phyloP scores from a whole-genome alignment of 1,140 invertebrate genomes.

The Camponotus pennsylvanicus region DNA sequence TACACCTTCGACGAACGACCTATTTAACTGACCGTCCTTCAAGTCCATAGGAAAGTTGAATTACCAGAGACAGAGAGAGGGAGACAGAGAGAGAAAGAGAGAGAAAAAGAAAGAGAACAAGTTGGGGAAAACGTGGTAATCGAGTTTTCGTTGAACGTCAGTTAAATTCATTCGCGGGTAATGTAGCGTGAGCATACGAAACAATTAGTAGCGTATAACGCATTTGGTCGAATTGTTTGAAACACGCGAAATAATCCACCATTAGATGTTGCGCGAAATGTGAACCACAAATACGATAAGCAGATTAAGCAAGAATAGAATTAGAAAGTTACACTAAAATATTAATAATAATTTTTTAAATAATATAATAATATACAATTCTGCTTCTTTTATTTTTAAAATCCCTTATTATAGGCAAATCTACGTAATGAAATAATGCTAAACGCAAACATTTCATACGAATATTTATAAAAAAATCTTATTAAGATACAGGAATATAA shows the following conservation, averaged over 20 bases:
- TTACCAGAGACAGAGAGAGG: constrained; percentile 18
- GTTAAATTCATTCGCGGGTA: constrained; percentile 33
- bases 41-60: constrained; percentile 73
- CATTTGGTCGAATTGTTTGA: constrained; percentile 52
- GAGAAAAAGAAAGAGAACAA: constrained; percentile 53
- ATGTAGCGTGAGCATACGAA: constrained; percentile 22
- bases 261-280: constrained; percentile 28
- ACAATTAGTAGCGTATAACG: constrained; percentile 53
- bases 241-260: constrained; percentile 34
- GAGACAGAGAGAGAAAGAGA: no score
- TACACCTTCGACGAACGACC: constrained; percentile 40
- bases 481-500: background rate
- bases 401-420: constrained; percentile 15
- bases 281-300: background rate
- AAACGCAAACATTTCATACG: background rate
- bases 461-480: background rate
- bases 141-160: constrained; percentile 68
- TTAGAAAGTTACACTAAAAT: background rate
- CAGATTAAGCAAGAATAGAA: constrained; percentile 5
- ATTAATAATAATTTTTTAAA: constrained; percentile 14
- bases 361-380: background rate
- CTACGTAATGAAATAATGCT: background rate
- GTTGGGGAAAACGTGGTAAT: constrained; percentile 72
- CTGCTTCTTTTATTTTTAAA: constrained; percentile 13
- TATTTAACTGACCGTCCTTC: constrained; percentile 66